These are phyloP conservation scores for Aphidius gifuensis DNA, from an alignment of 1,140 invertebrate genomes.

Conservation along the genomic window DNA sequence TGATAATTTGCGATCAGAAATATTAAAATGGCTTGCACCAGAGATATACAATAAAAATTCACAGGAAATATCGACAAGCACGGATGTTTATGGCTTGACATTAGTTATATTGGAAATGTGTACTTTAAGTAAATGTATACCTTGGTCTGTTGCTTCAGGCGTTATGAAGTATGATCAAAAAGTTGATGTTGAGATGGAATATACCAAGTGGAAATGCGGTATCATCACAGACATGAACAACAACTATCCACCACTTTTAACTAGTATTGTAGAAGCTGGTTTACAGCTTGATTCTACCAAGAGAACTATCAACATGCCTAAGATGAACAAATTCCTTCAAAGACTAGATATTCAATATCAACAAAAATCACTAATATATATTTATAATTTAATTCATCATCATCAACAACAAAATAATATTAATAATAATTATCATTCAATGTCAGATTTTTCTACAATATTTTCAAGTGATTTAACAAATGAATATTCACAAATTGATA, in stretches of 20 bases:
- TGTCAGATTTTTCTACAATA: too few relatives aligned
- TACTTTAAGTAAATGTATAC: slow-evolving; percentile 31
- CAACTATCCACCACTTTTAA: slow-evolving; percentile 36
- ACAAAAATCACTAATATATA: slow-evolving; percentile 27
- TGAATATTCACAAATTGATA: too few relatives aligned
- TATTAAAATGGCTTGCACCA: slow-evolving; percentile 42
- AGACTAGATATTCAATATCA: slow-evolving; percentile 41
- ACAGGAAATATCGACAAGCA: slow-evolving; percentile 25
- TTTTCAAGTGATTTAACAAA: too few relatives aligned
- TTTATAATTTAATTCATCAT: slow-evolving; percentile 29
- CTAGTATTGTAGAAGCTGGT: slow-evolving; percentile 38
- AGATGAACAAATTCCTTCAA: slow-evolving; percentile 38
- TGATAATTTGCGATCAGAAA: slow-evolving; percentile 35
- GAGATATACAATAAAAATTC: slow-evolving; percentile 29
- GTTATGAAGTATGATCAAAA: too few relatives aligned
- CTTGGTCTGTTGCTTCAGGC: slow-evolving; percentile 28
- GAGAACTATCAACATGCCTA: slow-evolving; percentile 40
- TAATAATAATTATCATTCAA: too few relatives aligned
- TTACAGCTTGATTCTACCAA: slow-evolving; percentile 35
- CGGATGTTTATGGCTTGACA: slow-evolving; percentile 39
- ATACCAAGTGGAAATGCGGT: slow-evolving; percentile 34
- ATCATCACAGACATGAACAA: slow-evolving; percentile 30
- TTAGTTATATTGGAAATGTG: slow-evolving; percentile 46
- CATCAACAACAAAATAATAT: slow-evolving; percentile 19
- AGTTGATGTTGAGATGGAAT: background rate